A percentile compares a stretch with the other conserved stretches of the same genome.
phyloP scores from a whole-genome alignment of 2,797 vertebrate species.

The Gouania willdenowi region DNA sequence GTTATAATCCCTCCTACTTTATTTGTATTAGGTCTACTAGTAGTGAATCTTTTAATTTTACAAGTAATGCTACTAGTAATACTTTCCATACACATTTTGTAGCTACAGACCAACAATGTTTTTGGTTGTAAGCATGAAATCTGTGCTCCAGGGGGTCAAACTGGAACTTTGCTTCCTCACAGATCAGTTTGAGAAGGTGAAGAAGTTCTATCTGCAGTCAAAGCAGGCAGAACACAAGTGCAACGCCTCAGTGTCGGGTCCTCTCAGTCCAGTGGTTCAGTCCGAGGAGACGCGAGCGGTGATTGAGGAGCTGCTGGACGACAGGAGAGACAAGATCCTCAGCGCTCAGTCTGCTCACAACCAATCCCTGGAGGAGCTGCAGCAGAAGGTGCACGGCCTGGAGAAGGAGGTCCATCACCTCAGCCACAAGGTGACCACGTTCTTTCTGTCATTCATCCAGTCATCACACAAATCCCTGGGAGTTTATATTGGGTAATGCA shows the following conservation, averaged over 20 bases:
- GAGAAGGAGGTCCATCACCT: constrained; percentile 55
- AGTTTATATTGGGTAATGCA: too few species aligned
- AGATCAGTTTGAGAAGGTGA: constrained; percentile 80
- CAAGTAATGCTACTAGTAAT: too few species aligned
- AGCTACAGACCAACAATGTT: too few species aligned
- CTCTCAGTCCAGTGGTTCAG: constrained; percentile 56
- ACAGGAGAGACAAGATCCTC: constrained; percentile 48
- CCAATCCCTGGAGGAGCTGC: constrained; percentile 71
- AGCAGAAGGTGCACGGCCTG: constrained; percentile 65
- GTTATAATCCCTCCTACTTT: too few species aligned
- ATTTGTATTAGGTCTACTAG: too few species aligned
- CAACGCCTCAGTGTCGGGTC: constrained; percentile 57
- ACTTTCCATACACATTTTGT: too few species aligned
- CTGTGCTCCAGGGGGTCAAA: too few species aligned
- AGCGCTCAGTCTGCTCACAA: constrained; percentile 60
- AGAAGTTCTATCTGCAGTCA: constrained; percentile 66
- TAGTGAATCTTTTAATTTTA: too few species aligned
- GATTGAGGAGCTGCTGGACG: constrained; percentile 54
- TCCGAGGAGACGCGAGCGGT: constrained; percentile 37
- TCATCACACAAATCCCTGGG: too few species aligned
- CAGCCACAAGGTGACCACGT: constrained; percentile 72
- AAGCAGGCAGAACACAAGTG: constrained; percentile 62
- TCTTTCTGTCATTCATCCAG: too few species aligned
- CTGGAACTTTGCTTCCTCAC: too few species aligned
- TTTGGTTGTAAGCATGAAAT: too few species aligned